Evolutionary conservation across 2,888 invertebrate genomes (phyloP).

Genomic region (Netelia fuscicornis): DNA sequence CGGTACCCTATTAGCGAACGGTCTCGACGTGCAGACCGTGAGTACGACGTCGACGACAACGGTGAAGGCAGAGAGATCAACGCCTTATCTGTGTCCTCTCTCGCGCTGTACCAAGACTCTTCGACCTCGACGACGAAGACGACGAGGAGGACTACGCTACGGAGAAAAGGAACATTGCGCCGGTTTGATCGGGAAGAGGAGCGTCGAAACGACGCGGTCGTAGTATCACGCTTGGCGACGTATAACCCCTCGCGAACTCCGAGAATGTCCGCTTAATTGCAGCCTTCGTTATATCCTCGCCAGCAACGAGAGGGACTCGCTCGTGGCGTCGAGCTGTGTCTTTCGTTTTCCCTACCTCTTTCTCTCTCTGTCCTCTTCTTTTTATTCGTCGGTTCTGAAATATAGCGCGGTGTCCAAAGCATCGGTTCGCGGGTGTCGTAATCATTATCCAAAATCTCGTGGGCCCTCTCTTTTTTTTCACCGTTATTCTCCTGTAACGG

Average conservation of each 20-base stretch:
- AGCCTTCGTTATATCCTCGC: conserved; percentile 64
- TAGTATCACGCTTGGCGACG: conserved; percentile 43
- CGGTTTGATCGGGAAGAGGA: conserved; percentile 26
- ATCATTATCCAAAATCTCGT: conserved; percentile 26
- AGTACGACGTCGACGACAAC: conserved; percentile 45
- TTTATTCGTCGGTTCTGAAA: conserved; percentile 35
- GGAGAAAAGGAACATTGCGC: conserved; percentile 17
- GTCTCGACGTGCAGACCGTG: conserved; percentile 58
- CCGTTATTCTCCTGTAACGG: not conserved
- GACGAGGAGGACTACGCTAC: conserved; percentile 26
- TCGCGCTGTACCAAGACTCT: conserved; percentile 53
- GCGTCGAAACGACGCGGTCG: conserved; percentile 39
- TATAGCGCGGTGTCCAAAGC: conserved; percentile 1
- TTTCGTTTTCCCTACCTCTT: conserved; percentile 36
- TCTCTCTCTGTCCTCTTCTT: conserved; percentile 39
- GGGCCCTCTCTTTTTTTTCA: not conserved
- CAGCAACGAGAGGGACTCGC: conserved; percentile 47
- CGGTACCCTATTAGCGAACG: conserved; percentile 68
- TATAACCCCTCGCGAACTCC: conserved; percentile 56
- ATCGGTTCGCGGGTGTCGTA: conserved; percentile 21
- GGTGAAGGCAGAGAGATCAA: conserved; percentile 51
- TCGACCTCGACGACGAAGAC: conserved; percentile 44
- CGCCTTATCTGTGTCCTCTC: conserved; percentile 63
- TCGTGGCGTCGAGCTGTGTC: conserved; percentile 22
- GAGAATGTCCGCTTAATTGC: conserved; percentile 66